Base-by-base conservation (phyloP, 2,888 invertebrate species). In the Ennomos fuscantarius region DNA sequence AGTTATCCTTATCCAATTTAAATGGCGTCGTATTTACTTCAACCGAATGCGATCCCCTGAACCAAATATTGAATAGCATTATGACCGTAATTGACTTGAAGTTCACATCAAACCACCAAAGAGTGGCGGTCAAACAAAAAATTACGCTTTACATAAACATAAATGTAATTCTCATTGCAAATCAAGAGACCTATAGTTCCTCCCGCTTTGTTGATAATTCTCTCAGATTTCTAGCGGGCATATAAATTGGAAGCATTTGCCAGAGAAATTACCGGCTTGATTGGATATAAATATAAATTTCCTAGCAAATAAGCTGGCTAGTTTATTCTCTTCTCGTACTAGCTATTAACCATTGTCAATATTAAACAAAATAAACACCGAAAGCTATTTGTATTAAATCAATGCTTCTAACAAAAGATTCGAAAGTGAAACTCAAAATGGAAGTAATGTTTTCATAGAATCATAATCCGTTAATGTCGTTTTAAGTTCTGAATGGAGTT, bases 261-360 rank as follows among this genome's bases (percentile, higher is more conserved):
- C 46, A 60, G 66, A 63, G 60, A 60, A 66, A 66, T 54, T 48
- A 49, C 37, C 34, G 35, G 9, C 55, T 50, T 65, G 68, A 64
- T 68, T 68, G 66, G 60, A 35, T 57, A 63, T 67, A 63, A 63
- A 60, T 67, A 60, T 67, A 52, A 55, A 54, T 45, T 49, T 62
- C 65, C 43, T 9, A 43, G 35, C 31, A 36, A 39, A 49, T 45
- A 41, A 42, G 15, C 51, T 49, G 36, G 41, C 34, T 15, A 45
- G 49, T 65, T 60, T 50, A 65, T 66, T 58, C 58, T 46, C 55
- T 44, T 45, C 24, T 31, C 34, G 46, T 34, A 9, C 8, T 39
- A 11, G 13, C 51, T 48, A 58, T 57, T 43, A 57, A 57, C 43
- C 11, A 48, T 42, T 41, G 53, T 58, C 58, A 58, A 58, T 58